Evolutionary conservation across 2,888 invertebrate species (phyloP).

Genomic region (Epiblema foenella): DNA sequence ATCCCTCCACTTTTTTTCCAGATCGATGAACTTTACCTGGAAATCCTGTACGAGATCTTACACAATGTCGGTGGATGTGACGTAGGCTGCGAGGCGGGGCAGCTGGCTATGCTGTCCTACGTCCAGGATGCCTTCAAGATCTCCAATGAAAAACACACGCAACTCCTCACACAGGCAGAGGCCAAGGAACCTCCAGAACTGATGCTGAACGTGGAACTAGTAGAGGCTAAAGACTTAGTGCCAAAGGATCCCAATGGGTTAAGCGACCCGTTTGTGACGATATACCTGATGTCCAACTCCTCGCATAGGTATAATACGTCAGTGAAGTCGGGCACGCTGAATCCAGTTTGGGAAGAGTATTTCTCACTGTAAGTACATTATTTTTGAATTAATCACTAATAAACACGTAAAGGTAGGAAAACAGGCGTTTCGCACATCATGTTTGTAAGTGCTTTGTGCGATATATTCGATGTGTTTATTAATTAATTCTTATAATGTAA

Average conservation of each 20-base stretch:
- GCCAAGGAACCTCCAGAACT: slow-evolving; percentile 93
- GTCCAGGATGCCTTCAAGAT: slow-evolving; percentile 92
- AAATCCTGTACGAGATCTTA: slow-evolving; percentile 92
- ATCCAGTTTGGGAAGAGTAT: slow-evolving; percentile 98
- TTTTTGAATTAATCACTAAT: slow-evolving; percentile 1
- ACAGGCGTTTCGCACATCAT: not conserved
- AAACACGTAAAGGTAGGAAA: not conserved
- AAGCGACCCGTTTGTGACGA: slow-evolving; percentile 98
- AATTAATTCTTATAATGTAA: not conserved
- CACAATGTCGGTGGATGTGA: slow-evolving; percentile 95
- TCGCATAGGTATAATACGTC: slow-evolving; percentile 94
- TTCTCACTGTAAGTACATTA: slow-evolving; percentile 93
- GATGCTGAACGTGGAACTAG: slow-evolving; percentile 92
- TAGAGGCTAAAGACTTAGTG: slow-evolving; percentile 93
- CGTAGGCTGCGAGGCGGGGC: slow-evolving; percentile 88
- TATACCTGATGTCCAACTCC: slow-evolving; percentile 91
- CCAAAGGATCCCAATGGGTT: slow-evolving; percentile 96
- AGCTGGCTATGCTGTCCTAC: slow-evolving; percentile 88
- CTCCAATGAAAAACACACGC: slow-evolving; percentile 89
- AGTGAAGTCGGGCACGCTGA: slow-evolving; percentile 94
- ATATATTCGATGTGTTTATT: not conserved
- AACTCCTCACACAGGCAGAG: slow-evolving; percentile 88
- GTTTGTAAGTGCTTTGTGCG: not conserved
- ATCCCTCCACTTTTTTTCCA: slow-evolving; percentile 63
- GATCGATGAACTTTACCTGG: slow-evolving; percentile 94